Evolutionary conservation across 2,113 vertebrate species (phyloP), one percentile per base, ranked within the genome.

Genomic region (Gymnocephalus cernua): DNA sequence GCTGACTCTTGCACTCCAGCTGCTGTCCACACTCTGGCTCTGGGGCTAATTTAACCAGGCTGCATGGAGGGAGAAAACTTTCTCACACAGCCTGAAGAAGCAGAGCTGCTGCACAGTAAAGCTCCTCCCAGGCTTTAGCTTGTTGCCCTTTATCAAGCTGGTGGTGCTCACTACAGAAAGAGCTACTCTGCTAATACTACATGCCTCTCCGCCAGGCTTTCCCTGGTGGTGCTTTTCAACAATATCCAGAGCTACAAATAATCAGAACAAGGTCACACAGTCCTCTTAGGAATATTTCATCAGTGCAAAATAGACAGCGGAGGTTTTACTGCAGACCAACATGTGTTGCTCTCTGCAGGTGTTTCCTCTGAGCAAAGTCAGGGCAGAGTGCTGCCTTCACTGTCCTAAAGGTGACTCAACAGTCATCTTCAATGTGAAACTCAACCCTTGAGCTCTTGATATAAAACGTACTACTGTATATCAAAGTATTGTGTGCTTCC

Each of bases 1-100:
- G 88, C 91, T 86, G 92, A 92, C 87, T 93, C 92, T 92, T 91
- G 89, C 91, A 86, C 92, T 93, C 93, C 93, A 94, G 94, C 91
- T 95, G 92, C 91, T 91, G 93, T 93, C 92, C 93, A 91, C 92
- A 93, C 90, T 86, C 83, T 86, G 87, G 91, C 89, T 93, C 91
- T 87, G 90, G 90, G 90, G 91, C 88, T 93, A 89, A 94, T 94
- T 93, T 93, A 90, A 93, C 89, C 90, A 93, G 91, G 84, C 91
- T 92, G 83, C 87, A 89, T 69, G 80, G 76, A 88, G 86, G 83
- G 82, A 89, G 90, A 85, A 82, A 82, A 91, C 85, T 91, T 93
- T 92, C 82, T 92, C 91, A 90, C 89, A 91, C 83, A 21, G 82
- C 54, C 62, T 32, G 27, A 58, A 87, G 80, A 86, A 71, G 75